These are phyloP conservation scores for Corythoichthys haematopterus DNA, from an alignment of 2,113 vertebrate genomes.

Conservation along the genomic window DNA sequence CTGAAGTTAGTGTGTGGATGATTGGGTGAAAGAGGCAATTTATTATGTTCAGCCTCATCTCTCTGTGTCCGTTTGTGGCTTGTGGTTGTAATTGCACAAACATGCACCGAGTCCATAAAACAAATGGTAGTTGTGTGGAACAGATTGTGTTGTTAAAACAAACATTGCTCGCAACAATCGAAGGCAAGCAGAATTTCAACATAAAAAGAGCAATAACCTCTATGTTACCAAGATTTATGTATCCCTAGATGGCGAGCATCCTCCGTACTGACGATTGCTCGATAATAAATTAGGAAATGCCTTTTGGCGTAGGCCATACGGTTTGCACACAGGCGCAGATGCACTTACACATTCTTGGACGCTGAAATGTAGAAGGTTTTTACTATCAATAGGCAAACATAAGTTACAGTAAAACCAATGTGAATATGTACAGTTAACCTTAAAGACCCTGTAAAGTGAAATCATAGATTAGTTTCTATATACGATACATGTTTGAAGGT, in stretches of 20 bases:
- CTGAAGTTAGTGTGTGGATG: constrained; percentile 64
- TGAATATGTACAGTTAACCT: neutral
- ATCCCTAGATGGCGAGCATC: constrained; percentile 50
- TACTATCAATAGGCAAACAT: neutral
- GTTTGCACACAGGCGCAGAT: constrained; percentile 11
- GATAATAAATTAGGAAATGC: constrained; percentile 70
- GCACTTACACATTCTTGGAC: neutral
- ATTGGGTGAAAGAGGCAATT: constrained; percentile 54
- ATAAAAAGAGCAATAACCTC: constrained; percentile 73
- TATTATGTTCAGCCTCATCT: constrained; percentile 53
- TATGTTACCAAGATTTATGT: constrained; percentile 67
- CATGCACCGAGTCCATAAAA: constrained; percentile 70
- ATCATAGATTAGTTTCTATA: neutral
- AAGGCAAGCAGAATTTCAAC: constrained; percentile 63
- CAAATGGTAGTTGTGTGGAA: constrained; percentile 68
- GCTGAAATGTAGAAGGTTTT: neutral
- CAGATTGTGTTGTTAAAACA: constrained; percentile 74
- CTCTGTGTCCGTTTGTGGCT: constrained; percentile 46
- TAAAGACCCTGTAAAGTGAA: constrained; percentile 27
- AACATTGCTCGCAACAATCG: constrained; percentile 69
- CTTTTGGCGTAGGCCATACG: constrained; percentile 56
- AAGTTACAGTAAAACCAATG: neutral
- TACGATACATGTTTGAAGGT: too few relatives aligned
- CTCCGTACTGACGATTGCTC: constrained; percentile 61
- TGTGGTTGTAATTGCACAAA: constrained; percentile 38